Base-by-base conservation (phyloP, 2,888 invertebrate species). In the Cistogaster globosa region DNA sequence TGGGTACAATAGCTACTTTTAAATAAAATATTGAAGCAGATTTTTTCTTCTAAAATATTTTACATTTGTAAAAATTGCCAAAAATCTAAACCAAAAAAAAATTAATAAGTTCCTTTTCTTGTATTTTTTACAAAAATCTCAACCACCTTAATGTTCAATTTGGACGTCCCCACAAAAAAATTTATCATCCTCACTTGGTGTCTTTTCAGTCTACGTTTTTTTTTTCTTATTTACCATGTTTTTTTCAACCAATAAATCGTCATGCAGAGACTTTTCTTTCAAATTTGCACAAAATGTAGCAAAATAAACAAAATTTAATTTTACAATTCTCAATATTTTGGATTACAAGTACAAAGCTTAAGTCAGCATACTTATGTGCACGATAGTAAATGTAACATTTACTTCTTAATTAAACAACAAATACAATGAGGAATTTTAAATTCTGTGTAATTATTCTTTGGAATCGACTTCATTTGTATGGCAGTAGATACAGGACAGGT, bases 251-350 rank as follows among this genome's bases (percentile, higher is more conserved):
- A 71, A 32, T 68, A 78, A 78, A 78, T 55, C 53, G 53, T 16
- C 68, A 62, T 55, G 12, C 42, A 78, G 45, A 71, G 45, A 77
- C 38, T 55, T 78, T 67, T 16, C 45, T 55, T 62, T 69, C 71
- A 78, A 71, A 78, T 78, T 78, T 78, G 71, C 62, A 69, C 77
- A 78, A 78, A 62, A 42, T 69, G 62, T 55, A 71, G 63, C 58
- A 58, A 67, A 71, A 63, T 71, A 71, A 71, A 55, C 42, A 69
- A 6, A 69, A 78, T 67, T 76, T 48, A 67, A 76, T 58, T 76
- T 67, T 48, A 48, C 45, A 67, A 67, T 57, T 67, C 48, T 57
- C 57, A 18, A 36, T 55, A 65, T 65, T 55, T 32, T 1, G n/a
- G 22, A 20, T 36, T 36, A n/a, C 20, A 67, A 22, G 20, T 9